phyloP scores from a whole-genome alignment of 2,113 vertebrate species.

The Alethe diademata region DNA sequence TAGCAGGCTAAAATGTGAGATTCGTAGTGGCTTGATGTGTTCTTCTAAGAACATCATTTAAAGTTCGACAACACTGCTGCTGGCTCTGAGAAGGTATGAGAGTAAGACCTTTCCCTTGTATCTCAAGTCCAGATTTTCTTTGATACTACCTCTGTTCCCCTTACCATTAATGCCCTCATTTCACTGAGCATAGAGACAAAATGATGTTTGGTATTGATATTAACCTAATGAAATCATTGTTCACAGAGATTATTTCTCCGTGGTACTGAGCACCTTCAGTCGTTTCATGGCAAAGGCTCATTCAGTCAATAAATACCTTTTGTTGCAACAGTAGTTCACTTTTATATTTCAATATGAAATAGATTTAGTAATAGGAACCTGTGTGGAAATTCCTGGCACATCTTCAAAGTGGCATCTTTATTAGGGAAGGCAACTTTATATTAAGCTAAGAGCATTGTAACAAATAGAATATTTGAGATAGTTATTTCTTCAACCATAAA shows the following conservation, averaged over 20 bases:
- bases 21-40: rapidly evolving
- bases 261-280: neutral
- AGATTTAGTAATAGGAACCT: neutral
- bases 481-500: neutral
- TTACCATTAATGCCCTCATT: neutral
- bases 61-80: neutral
- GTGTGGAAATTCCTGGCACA: neutral
- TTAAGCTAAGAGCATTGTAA: neutral
- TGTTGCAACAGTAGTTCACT: neutral
- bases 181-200: neutral
- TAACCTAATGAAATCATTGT: neutral
- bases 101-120: neutral
- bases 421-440: neutral
- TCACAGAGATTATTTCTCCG: neutral
- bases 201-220: neutral
- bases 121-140: neutral
- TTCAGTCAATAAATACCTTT: neutral
- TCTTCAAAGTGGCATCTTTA: neutral
- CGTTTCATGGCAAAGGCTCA: neutral
- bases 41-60: neutral
- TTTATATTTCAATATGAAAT: neutral
- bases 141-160: neutral
- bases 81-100: neutral
- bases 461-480: neutral
- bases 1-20: neutral